These are phyloP conservation scores for Tetrao urogallus DNA, from an alignment of 2,113 vertebrate species.

Conservation along the genomic window DNA sequence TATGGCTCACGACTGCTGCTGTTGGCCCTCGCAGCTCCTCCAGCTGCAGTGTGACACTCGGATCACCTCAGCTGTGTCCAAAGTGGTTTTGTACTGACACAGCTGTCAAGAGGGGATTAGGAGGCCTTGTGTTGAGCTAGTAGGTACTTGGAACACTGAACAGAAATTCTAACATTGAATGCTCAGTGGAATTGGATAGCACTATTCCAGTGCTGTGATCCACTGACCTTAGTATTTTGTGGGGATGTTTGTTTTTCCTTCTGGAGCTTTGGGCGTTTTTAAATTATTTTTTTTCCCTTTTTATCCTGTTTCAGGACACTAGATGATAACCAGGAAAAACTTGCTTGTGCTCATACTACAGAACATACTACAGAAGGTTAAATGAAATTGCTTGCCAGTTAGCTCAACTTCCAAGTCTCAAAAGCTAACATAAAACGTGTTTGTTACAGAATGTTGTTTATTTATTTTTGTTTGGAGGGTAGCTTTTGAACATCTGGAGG, in stretches of 20 bases:
- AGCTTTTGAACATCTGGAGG: background rate
- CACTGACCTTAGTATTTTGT: background rate
- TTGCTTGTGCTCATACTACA: background rate
- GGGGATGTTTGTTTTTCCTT: background rate
- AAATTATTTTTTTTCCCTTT: background rate
- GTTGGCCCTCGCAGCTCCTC: background rate
- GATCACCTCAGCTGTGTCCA: background rate
- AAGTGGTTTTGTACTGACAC: background rate
- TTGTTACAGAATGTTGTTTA: background rate
- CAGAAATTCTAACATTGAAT: background rate
- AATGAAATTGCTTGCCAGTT: background rate
- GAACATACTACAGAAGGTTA: background rate
- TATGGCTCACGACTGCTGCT: background rate
- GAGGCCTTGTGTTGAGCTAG: background rate
- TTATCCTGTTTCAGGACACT: background rate
- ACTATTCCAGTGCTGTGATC: background rate
- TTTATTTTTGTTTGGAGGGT: background rate
- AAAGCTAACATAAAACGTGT: background rate
- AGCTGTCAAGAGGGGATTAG: background rate
- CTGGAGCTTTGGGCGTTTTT: background rate
- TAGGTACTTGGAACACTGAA: background rate
- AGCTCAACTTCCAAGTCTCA: background rate
- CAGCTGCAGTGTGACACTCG: background rate
- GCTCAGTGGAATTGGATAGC: background rate
- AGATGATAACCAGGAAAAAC: background rate